Base-by-base conservation (phyloP, 2,113 vertebrate species). In the Melanerpes formicivorus region DNA sequence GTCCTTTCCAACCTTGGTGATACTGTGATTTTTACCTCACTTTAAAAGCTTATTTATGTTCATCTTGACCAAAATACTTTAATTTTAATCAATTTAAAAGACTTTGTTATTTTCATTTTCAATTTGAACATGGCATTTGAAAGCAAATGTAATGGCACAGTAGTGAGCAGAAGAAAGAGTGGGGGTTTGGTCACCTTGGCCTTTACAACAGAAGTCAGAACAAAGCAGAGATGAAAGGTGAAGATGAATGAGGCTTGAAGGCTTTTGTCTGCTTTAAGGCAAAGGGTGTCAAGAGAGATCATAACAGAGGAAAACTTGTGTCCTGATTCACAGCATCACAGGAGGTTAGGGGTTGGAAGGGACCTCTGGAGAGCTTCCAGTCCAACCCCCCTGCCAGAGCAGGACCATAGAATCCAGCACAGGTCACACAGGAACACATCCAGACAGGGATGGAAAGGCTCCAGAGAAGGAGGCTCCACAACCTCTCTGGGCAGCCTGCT, bases 211-310 rank as follows among this genome's bases (percentile, higher is more conserved):
- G 34, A 95, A 88, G 22, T 75, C 62, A 91, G 88, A 56, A 18
- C 40, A 82, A 94, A 94, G 54, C 18, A 69, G 27, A 46, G 44
- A 14, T 40, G 40, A 34, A 79, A 72, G 50, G 23, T 40, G 32
- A 11, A 60, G 65, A 26, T 56, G 69, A 80, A 10, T 15, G 1
- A 37, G 58, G 4, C 25, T 90, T 80, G 56, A 94, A 72, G 29
- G 30, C 32, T 90, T 87, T 91, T 67, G 75, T 90, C 58, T 77
- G 30, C 77, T 90, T 48, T 67, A 86, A 90, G 66, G 83, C 70
- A 90, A 80, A 88, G 14, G 3, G 7, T 86, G 58, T 86, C 22
- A 25, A 50, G 22, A 42, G 84, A 78, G 48, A 83, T 62, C 44
- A 29, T 14, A 19, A 84, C 60, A 93, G 37, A 54, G 30, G 66